Evolutionary conservation across 2,113 vertebrate genomes (phyloP).

Genomic region (Melierax canorus): DNA sequence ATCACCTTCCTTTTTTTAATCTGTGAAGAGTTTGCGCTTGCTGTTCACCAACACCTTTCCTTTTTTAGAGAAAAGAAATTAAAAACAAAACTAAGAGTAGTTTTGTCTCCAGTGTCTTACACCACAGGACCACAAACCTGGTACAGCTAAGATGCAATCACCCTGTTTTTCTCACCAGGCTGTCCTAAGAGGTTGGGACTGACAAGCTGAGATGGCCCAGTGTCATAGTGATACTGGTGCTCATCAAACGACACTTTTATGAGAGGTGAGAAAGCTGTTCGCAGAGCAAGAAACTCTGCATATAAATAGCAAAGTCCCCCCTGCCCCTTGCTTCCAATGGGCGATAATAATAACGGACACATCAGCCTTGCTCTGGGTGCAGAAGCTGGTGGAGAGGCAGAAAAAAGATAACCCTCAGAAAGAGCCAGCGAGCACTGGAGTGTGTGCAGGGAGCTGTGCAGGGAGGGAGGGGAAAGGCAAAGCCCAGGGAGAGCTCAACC

Average conservation of each 20-base stretch:
- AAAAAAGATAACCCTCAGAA: background rate
- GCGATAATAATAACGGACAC: background rate
- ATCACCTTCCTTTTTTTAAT: background rate
- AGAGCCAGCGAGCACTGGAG: background rate
- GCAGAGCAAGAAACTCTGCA: background rate
- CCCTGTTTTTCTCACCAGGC: background rate
- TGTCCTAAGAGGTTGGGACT: background rate
- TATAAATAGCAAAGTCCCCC: constrained; percentile 6
- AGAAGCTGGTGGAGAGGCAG: background rate
- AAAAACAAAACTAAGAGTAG: background rate
- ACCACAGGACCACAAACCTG: background rate
- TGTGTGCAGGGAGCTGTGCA: background rate
- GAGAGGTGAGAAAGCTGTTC: constrained; percentile 3
- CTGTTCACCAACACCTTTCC: background rate
- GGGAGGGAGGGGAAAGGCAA: background rate
- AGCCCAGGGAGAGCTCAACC: background rate
- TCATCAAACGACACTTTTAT: background rate
- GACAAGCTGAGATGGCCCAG: background rate
- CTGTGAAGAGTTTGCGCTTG: background rate
- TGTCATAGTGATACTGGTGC: background rate
- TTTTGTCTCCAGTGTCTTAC: background rate
- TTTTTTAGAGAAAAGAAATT: background rate
- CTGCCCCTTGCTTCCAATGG: background rate
- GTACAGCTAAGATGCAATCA: background rate
- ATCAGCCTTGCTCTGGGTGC: background rate